Percentiles rank a stretch among this genome's conserved stretches.
Conservation (phyloP, 2,113 vertebrate genomes). For the Cyphomyrus plagiostoma region DNA sequence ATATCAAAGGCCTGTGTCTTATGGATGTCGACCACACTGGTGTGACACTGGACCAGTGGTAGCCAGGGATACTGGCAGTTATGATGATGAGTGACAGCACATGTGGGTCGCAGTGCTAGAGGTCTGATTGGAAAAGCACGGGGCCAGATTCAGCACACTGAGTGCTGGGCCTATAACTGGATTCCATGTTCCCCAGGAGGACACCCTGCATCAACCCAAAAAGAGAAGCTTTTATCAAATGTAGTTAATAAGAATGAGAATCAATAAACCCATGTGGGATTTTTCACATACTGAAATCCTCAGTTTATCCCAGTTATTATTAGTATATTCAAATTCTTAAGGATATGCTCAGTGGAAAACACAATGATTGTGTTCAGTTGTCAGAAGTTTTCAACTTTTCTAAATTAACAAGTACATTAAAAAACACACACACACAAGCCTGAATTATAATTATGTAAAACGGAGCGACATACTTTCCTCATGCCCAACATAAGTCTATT, state of each 20-base stretch:
- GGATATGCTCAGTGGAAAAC: not conserved
- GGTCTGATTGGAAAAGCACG: not conserved
- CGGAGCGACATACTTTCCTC: not conserved
- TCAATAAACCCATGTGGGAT: not conserved
- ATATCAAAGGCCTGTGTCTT: not conserved
- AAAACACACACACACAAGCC: not conserved
- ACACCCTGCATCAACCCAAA: not conserved
- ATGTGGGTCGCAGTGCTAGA: not conserved
- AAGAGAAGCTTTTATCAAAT: not conserved
- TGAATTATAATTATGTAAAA: not conserved
- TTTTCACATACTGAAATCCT: not conserved
- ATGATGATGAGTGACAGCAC: not conserved
- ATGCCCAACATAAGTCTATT: not conserved
- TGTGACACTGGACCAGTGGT: not conserved
- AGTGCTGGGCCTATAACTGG: not conserved
- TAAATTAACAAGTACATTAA: not conserved
- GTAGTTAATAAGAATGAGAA: not conserved
- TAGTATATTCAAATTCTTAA: not conserved
- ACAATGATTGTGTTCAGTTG: not conserved
- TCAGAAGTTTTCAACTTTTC: not conserved
- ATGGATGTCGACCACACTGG: not conserved
- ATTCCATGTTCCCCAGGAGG: not conserved
- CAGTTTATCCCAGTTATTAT: not conserved
- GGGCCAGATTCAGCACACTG: not conserved
- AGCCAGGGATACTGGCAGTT: not conserved